These are phyloP conservation scores for Marmota flaviventris DNA, from an alignment of 2,113 vertebrate genomes.

Conservation along the genomic window DNA sequence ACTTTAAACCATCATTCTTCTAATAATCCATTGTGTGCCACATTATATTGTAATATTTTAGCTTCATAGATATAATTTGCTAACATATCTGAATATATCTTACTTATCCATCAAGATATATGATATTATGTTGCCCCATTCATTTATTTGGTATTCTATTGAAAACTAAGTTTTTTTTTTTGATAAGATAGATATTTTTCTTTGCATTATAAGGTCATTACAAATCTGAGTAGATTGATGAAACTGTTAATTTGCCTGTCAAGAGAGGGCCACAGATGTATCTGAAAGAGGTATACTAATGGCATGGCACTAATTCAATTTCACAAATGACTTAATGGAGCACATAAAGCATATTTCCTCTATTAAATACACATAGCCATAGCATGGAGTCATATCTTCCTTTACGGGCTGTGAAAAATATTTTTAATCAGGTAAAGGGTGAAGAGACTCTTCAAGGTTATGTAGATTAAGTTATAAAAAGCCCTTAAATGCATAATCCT, in stretches of 20 bases:
- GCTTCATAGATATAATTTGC: conserved; percentile 74
- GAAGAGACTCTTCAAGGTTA: conserved; percentile 86
- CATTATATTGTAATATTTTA: conserved; percentile 76
- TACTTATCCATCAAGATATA: conserved; percentile 78
- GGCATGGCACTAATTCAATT: conserved; percentile 89
- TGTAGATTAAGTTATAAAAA: conserved; percentile 88
- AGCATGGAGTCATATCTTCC: conserved; percentile 84
- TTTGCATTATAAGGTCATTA: conserved; percentile 82
- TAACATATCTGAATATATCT: conserved; percentile 61
- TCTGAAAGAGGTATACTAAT: conserved; percentile 86
- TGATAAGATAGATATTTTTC: conserved; percentile 80
- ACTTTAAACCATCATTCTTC: conserved; percentile 52
- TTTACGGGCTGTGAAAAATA: conserved; percentile 86
- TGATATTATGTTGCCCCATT: conserved; percentile 74
- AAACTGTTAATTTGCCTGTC: conserved; percentile 87
- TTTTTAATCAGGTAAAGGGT: conserved; percentile 87
- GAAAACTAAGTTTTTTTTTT: conserved; percentile 82
- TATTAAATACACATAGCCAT: conserved; percentile 87
- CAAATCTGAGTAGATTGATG: conserved; percentile 79
- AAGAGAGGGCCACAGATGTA: conserved; percentile 80
- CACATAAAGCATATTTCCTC: conserved; percentile 86
- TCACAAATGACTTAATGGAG: conserved; percentile 89
- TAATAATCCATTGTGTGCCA: conserved; percentile 60
- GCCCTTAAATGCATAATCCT: conserved; percentile 71
- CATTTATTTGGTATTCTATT: conserved; percentile 71